Conservation (phyloP, 2,797 vertebrate genomes). For the Alauda arvensis region DNA sequence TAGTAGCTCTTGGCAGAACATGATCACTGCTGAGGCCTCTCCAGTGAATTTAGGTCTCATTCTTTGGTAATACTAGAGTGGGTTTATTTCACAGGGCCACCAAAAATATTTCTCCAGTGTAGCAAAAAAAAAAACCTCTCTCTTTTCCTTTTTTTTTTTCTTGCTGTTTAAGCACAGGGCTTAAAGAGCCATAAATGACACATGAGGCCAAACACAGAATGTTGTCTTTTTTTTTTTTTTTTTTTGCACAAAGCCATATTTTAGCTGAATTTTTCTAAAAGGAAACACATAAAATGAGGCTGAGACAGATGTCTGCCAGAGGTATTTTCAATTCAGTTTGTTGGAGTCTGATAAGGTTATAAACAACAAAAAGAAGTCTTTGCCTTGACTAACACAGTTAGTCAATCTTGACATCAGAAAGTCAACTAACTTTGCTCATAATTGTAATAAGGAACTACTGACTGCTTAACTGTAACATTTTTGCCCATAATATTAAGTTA, state of each 20-base stretch:
- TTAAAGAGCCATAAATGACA: background rate
- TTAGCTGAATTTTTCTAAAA: constrained; percentile 8
- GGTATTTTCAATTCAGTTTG: background rate
- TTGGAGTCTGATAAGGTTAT: background rate
- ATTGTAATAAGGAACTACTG: background rate
- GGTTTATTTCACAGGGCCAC: background rate
- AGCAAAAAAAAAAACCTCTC: background rate
- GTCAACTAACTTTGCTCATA: background rate
- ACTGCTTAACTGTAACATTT: background rate
- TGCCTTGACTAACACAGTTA: constrained; percentile 3
- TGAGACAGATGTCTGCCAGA: background rate
- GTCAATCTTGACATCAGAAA: background rate
- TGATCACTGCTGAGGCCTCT: background rate
- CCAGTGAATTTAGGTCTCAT: background rate
- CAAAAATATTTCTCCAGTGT: background rate
- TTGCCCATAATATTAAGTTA: background rate
- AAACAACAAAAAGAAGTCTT: background rate
- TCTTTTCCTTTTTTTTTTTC: background rate
- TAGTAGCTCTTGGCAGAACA: background rate
- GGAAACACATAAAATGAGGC: background rate
- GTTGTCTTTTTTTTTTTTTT: background rate
- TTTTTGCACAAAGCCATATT: background rate
- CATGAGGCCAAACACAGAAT: background rate
- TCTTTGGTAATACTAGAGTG: background rate
- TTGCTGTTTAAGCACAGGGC: background rate